Evolutionary conservation across 2,888 invertebrate genomes (phyloP).

Genomic region (Sinelater perroti): DNA sequence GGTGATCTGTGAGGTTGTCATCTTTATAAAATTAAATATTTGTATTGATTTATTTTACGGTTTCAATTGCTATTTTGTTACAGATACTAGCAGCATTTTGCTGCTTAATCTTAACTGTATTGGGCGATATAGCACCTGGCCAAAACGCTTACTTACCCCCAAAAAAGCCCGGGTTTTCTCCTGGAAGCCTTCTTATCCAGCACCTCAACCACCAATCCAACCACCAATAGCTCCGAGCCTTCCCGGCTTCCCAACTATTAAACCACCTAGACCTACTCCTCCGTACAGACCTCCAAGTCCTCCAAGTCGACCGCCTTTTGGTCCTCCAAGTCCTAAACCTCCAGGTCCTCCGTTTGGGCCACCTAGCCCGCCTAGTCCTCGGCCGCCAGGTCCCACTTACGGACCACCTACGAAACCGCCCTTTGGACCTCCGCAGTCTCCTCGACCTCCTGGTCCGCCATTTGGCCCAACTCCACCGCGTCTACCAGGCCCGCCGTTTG

Average conservation of each 20-base stretch:
- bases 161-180: slow-evolving; percentile 74
- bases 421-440: background rate
- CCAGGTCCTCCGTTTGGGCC: slow-evolving; percentile 31
- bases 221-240: slow-evolving; percentile 42
- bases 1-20: too few relatives aligned
- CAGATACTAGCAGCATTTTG: slow-evolving; percentile 65
- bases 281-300: background rate
- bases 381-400: slow-evolving; percentile 22
- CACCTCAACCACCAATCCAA: slow-evolving; percentile 43
- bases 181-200: slow-evolving; percentile 73
- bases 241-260: slow-evolving; percentile 12
- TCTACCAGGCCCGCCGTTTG: background rate
- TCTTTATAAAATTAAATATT: too few relatives aligned
- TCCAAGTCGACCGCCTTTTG: slow-evolving; percentile 23
- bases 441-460: slow-evolving; percentile 17
- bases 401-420: background rate
- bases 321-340: slow-evolving; percentile 21
- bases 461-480: slow-evolving; percentile 10
- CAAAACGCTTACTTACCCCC: slow-evolving; percentile 81
- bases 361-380: slow-evolving; percentile 12
- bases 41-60: too few relatives aligned
- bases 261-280: slow-evolving; percentile 1
- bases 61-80: too few relatives aligned
- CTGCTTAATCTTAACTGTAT: slow-evolving; percentile 60
- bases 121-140: slow-evolving; percentile 68